These are phyloP conservation scores for Trichopoda pennipes DNA, from an alignment of 2,888 invertebrate species.

Conservation along the genomic window DNA sequence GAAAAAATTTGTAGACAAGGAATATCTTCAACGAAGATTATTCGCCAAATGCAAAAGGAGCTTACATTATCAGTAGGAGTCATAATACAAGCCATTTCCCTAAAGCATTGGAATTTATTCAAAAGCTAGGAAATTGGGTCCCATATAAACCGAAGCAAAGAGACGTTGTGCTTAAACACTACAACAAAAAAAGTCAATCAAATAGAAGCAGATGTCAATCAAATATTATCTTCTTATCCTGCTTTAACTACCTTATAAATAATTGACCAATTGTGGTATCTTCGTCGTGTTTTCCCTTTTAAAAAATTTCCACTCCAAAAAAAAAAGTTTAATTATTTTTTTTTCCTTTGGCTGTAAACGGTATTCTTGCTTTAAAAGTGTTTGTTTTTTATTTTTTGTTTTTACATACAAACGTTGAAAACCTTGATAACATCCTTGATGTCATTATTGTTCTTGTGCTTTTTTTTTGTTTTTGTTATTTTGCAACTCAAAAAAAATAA, in stretches of 20 bases:
- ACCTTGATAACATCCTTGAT: constrained; percentile 66
- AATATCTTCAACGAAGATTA: no score
- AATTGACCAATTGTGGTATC: not conserved
- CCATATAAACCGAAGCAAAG: no score
- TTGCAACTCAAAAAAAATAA: constrained; percentile 24
- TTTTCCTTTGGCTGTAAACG: constrained; percentile 16
- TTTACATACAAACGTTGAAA: constrained; percentile 41
- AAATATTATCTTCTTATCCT: not conserved
- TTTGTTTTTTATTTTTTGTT: constrained; percentile 10
- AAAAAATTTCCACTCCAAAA: constrained; percentile 42
- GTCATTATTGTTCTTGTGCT: constrained; percentile 63
- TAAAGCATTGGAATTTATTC: no score
- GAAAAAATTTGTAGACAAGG: no score
- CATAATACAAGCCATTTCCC: no score
- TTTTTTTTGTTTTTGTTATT: constrained; percentile 33
- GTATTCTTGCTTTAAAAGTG: constrained; percentile 33
- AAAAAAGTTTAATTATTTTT: not conserved
- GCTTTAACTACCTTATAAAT: not conserved
- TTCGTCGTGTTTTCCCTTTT: not conserved
- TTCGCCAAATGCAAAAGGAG: no score
- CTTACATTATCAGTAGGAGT: no score
- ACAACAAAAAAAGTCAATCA: no score
- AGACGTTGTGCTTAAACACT: no score
- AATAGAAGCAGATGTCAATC: not conserved
- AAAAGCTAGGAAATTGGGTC: no score